Evolutionary conservation across 2,888 invertebrate genomes (phyloP), one percentile per base, ranked within the genome.

Genomic region (Drosophila mimica): DNA sequence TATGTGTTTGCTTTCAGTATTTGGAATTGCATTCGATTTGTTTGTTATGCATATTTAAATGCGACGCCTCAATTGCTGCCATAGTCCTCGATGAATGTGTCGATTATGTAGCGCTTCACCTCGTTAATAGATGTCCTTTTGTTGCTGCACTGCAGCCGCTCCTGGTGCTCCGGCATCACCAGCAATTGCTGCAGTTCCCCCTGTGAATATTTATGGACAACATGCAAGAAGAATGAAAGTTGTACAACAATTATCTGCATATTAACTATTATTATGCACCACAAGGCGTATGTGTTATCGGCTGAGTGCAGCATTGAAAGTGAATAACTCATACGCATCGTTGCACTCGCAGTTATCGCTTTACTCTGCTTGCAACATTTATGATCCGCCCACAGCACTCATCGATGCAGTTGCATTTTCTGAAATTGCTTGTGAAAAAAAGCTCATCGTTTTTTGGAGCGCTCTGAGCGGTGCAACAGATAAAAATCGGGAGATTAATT

Each of bases 61-160:
- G 31, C 7, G 17, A 51, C 59, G 58, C 69, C 48, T 87, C 91
- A 92, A 83, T 93, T 93, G 76, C 87, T 86, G 63, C 88, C 90
- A 70, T 93, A 93, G 78, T 93, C 93, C 82, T 92, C 93, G 75
- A 93, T 93, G 76, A 93, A 93, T 71, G 93, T 93, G 79, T 93
- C 93, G 75, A 93, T 93, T 61, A 93, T 93, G 63, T 93, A 93
- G 54, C 93, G 91, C 82, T 93, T 93, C 34, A 93, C 93, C 87
- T 93, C 93, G 77, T 93, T 93, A 79, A 93, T 93, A 43, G 93
- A 92, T 66, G 91, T 93, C 53, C 92, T 88, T 60, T 91, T 90
- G 34, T 89, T 92, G 56, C 93, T 93, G 78, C 93, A 93, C 78
- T 93, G 93, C 63, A 91, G 83, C 15, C 92, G 89, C 75, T 93